Percentiles rank a stretch among this genome's conserved stretches.
Evolutionary conservation across 2,797 vertebrate species (phyloP).

Genomic region (Poliocrania exsul): DNA sequence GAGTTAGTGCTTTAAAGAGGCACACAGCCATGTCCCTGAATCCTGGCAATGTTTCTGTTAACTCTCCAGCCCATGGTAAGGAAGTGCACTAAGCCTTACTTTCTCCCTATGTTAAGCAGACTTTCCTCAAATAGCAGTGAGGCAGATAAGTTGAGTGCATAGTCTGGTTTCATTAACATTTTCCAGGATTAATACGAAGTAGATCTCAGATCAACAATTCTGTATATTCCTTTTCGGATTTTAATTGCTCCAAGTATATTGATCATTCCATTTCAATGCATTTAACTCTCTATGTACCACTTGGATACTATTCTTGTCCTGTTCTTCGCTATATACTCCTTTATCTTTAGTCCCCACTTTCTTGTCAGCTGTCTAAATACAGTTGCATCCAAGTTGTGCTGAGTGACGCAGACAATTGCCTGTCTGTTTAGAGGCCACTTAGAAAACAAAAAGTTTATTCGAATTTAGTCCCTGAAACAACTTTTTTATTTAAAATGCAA

Average conservation of each 20-base stretch:
- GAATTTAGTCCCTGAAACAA: not conserved
- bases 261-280: not conserved
- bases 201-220: not conserved
- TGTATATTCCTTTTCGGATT: not conserved
- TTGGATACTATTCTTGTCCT: not conserved
- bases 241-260: not conserved
- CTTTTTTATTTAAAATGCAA: not conserved
- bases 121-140: not conserved
- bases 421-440: not conserved
- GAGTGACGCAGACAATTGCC: not conserved
- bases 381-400: not conserved
- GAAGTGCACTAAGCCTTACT: not conserved
- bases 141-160: not conserved
- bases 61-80: not conserved
- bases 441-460: not conserved
- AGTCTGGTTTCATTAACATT: not conserved
- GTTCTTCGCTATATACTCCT: not conserved
- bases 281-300: not conserved
- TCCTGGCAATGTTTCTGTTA: not conserved
- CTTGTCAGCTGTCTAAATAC: constrained; percentile 25
- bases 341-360: not conserved
- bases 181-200: not conserved
- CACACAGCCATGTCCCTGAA: not conserved
- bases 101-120: not conserved
- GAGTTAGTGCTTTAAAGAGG: not conserved